Percentiles rank a stretch among this genome's conserved stretches.
Conservation (phyloP, 1,140 invertebrate genomes). For the Nasonia longicornis region DNA sequence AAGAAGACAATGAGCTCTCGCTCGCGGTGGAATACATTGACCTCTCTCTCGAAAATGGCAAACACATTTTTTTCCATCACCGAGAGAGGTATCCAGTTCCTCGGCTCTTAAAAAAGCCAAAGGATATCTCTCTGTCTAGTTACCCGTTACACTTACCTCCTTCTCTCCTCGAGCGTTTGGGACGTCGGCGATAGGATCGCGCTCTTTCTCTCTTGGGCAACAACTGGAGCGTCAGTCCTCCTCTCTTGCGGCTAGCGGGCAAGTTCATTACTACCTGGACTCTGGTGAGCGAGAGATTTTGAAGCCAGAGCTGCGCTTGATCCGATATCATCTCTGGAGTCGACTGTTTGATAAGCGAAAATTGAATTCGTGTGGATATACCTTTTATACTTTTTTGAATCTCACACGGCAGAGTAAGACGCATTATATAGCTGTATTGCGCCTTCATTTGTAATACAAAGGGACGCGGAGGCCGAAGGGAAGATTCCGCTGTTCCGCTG, state of each 20-base stretch:
- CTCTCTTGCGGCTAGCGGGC: background rate
- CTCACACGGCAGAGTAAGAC: no score
- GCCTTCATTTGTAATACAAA: no score
- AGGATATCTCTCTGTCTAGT: background rate
- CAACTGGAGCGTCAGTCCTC: slow-evolving; percentile 1
- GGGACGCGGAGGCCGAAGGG: background rate
- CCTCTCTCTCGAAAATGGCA: background rate
- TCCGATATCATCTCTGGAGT: background rate
- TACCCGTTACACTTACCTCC: slow-evolving; percentile 12
- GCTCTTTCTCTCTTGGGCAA: background rate
- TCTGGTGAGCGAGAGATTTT: background rate
- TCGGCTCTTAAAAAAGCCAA: background rate
- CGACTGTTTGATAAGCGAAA: background rate
- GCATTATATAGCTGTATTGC: no score
- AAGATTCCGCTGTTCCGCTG: background rate
- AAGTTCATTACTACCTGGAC: slow-evolving; percentile 19
- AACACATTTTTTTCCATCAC: background rate
- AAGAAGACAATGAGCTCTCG: background rate
- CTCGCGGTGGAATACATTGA: background rate
- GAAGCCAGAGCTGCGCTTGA: background rate
- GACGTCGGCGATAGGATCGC: slow-evolving; percentile 2
- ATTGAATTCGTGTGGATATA: background rate
- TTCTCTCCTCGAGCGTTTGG: background rate
- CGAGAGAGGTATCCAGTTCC: background rate
- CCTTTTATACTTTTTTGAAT: no score